Conservation (phyloP, 2,888 invertebrate genomes). For the Neoscelio sp. region DNA sequence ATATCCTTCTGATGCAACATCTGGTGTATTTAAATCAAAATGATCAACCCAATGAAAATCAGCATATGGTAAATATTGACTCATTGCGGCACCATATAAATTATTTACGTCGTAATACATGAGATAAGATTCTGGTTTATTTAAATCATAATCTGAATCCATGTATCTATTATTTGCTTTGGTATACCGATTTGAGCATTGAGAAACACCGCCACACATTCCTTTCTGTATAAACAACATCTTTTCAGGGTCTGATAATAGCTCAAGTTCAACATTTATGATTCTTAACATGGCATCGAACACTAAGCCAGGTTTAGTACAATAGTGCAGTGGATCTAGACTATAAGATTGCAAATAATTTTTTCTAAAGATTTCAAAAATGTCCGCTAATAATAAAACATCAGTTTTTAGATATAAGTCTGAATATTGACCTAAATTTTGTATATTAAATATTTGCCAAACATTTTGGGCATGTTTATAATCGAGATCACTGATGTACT, state of each 20-base stretch:
- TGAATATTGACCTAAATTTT: background rate
- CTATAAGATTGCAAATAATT: background rate
- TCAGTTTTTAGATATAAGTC: background rate
- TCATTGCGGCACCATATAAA: conserved; percentile 3
- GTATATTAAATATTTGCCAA: background rate
- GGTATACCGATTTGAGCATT: no score
- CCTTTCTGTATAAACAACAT: no score
- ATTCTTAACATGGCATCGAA: background rate
- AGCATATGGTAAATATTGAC: background rate
- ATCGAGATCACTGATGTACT: no score
- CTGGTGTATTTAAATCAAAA: background rate
- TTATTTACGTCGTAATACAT: conserved; percentile 7
- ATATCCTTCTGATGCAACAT: background rate
- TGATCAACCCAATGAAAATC: conserved; percentile 26
- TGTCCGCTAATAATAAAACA: background rate
- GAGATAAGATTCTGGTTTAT: background rate
- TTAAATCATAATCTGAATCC: background rate
- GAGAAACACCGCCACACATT: no score
- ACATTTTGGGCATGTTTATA: no score
- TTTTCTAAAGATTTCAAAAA: conserved; percentile 15
- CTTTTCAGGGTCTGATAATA: background rate
- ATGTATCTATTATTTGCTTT: conserved; percentile 20
- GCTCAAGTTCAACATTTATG: background rate
- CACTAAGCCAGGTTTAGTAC: background rate
- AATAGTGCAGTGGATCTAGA: conserved; percentile 1